Base-by-base conservation (phyloP, 2,113 vertebrate species). In the Ahaetulla prasina region DNA sequence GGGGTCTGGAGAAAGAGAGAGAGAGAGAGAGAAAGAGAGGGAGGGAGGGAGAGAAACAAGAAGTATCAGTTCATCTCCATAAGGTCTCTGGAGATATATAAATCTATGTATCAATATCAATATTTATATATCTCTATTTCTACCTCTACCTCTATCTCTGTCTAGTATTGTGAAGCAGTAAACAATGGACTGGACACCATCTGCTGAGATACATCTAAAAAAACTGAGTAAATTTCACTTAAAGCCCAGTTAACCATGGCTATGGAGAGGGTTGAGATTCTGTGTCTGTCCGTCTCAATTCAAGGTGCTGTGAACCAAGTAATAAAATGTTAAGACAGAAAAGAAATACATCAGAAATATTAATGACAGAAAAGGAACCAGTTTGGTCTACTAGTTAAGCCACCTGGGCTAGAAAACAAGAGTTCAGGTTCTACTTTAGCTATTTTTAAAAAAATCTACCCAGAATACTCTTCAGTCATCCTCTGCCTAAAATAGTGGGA, bases 181-280 rank as follows among this genome's bases (percentile, higher is more conserved):
- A 35, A 6, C 68, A 74, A 35, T 35, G n/a, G 68, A 74, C 68
- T 8, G n/a, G 68, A 35, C 68, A 35, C 68, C 68, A 74, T 74
- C 60, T 63, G 60, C 60, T 63, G 27, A 63, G 11, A 63, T 63
- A 63, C 27, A 63, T 49, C 85, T 87, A 8, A 87, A 87, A 87
- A 35, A 57, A 8, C 12, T n/a, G 0, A 87, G 16, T 39, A 12
- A 5, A 39, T 93, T 74, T 74, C 85, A 87, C 22, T 43, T 91
- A 85, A 92, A 89, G 87, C 49, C 84, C 52, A 80, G n/a, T 94
- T 89, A 18, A 3, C 89, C 95, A 91, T 89, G 91, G 16, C 43
- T 53, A 11, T 1, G 16, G 8, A 74, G 30, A 74, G 35, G 2
- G n/a, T 74, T 74, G 63, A 74, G n/a, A 2, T 35, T 74, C 14